These are phyloP conservation scores for Furcifer pardalis DNA, from an alignment of 2,797 vertebrate genomes.

Conservation along the genomic window DNA sequence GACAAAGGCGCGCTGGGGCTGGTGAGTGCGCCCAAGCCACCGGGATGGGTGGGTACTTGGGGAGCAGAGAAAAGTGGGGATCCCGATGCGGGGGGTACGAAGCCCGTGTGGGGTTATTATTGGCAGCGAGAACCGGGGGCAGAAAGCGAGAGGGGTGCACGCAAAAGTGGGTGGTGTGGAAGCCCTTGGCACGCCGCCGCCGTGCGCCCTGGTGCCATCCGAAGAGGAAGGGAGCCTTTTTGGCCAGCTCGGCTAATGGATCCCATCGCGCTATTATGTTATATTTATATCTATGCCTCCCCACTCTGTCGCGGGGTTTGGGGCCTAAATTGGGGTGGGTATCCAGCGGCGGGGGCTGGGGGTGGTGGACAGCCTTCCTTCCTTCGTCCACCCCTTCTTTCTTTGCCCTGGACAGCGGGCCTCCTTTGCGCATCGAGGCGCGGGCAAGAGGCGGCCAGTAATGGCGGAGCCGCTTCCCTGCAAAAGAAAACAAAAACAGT, in stretches of 20 bases:
- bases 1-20: constrained; percentile 17
- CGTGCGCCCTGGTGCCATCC: too few species aligned
- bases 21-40: constrained; percentile 18
- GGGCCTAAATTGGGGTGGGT: background rate
- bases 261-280: too few species aligned
- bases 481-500: background rate
- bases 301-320: too few species aligned
- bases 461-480: background rate
- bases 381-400: background rate
- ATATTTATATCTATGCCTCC: too few species aligned
- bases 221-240: too few species aligned
- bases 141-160: background rate
- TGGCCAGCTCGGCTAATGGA: too few species aligned
- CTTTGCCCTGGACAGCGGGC: background rate
- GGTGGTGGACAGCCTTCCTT: background rate
- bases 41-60: background rate
- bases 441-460: background rate
- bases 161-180: too few species aligned
- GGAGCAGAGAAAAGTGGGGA: too few species aligned
- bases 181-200: background rate
- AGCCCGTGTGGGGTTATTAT: too few species aligned
- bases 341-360: too few species aligned
- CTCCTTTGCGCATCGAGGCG: too few species aligned
- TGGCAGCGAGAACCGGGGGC: background rate
- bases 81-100: background rate